Evolutionary conservation across 2,797 vertebrate species (phyloP).

Genomic region (Clarias laeviceps): DNA sequence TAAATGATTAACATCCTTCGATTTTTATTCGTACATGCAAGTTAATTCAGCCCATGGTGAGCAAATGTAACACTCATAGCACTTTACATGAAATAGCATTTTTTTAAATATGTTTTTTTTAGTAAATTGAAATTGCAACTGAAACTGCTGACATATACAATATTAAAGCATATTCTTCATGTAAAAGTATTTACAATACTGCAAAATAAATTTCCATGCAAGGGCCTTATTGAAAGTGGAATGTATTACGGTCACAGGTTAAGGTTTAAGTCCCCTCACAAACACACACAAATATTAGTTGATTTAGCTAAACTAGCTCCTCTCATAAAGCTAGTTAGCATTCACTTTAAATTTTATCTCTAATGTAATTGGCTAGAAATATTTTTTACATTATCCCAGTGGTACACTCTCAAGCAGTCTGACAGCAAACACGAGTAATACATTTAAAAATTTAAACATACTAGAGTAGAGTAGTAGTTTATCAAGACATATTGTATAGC

Average conservation of each 20-base stretch:
- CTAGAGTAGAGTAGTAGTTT: not conserved
- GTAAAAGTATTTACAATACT: not conserved
- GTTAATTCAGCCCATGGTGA: not conserved
- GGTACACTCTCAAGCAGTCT: not conserved
- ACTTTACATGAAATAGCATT: not conserved
- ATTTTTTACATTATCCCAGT: not conserved
- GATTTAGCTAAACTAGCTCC: not conserved
- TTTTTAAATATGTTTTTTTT: not conserved
- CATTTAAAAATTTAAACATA: not conserved
- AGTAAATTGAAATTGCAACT: not conserved
- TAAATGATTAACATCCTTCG: not conserved
- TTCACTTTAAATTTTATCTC: not conserved
- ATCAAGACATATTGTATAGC: not conserved
- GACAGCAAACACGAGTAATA: not conserved
- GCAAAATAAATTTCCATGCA: slow-evolving; percentile 9
- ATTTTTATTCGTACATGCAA: slow-evolving; percentile 7
- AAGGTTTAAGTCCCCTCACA: not conserved
- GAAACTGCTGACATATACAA: not conserved
- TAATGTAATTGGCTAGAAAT: slow-evolving; percentile 8
- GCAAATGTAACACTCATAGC: not conserved
- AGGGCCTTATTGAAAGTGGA: not conserved
- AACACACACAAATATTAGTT: not conserved
- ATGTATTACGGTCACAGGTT: not conserved
- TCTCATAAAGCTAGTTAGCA: not conserved
- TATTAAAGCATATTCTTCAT: not conserved